These are phyloP conservation scores for Lophura nycthemera DNA, from an alignment of 2,113 vertebrate genomes.

Conservation along the genomic window DNA sequence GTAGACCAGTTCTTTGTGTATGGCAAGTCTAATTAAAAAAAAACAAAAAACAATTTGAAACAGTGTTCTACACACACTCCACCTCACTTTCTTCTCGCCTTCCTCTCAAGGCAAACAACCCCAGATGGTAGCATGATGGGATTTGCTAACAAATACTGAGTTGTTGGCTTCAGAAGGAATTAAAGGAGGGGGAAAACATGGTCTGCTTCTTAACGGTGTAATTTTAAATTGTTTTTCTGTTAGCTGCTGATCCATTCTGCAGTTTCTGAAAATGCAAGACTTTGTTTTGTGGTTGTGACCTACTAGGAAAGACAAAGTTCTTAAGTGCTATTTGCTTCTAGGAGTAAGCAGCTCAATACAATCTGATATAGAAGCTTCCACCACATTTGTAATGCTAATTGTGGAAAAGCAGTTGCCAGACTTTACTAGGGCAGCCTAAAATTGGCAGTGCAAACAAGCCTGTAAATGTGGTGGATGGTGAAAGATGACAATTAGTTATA, in stretches of 20 bases:
- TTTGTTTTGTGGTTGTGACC: not conserved
- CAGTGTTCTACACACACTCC: not conserved
- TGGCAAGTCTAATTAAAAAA: not conserved
- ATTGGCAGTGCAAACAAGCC: not conserved
- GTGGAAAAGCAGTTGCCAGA: not conserved
- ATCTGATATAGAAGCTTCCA: fast-evolving
- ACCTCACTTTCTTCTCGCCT: not conserved
- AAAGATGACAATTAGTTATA: not conserved
- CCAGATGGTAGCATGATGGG: not conserved
- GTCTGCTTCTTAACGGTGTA: not conserved
- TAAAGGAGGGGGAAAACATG: no score
- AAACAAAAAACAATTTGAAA: not conserved
- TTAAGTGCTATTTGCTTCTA: not conserved
- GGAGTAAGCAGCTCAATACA: not conserved
- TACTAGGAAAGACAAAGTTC: not conserved
- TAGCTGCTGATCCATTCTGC: not conserved
- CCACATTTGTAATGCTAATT: not conserved
- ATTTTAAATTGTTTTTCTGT: not conserved
- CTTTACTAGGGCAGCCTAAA: not conserved
- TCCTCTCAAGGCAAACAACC: not conserved
- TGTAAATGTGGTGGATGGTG: not conserved
- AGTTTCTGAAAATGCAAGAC: not conserved
- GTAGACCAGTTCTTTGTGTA: not conserved
- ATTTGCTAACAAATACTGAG: not conserved
- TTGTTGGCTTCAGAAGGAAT: not conserved